Percentiles rank a stretch among this genome's conserved stretches.
Evolutionary conservation across 2,888 invertebrate genomes (phyloP).

Genomic region (Aelia acuminata): DNA sequence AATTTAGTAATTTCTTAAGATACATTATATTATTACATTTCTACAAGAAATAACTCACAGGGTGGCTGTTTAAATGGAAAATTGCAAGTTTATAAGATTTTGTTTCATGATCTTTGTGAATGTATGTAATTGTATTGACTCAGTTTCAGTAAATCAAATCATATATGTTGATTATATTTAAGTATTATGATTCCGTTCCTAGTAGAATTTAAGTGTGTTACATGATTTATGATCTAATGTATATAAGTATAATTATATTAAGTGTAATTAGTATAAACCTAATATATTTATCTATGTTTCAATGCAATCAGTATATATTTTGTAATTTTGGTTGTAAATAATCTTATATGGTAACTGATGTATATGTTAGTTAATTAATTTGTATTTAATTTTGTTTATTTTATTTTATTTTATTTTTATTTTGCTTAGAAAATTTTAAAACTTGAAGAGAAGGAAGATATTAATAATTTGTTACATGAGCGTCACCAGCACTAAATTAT

Average conservation of each 20-base stretch:
- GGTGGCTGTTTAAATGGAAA: not conserved
- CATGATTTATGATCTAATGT: not conserved
- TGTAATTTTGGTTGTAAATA: too few species aligned
- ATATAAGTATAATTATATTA: too few species aligned
- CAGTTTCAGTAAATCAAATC: not conserved
- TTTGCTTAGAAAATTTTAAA: not conserved
- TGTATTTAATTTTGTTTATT: conserved; percentile 14
- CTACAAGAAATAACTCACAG: not conserved
- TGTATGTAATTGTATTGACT: not conserved
- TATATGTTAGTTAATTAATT: too few species aligned
- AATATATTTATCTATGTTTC: not conserved
- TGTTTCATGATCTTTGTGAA: not conserved
- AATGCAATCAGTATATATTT: not conserved
- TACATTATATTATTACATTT: not conserved
- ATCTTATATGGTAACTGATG: too few species aligned
- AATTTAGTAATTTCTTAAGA: conserved; percentile 4
- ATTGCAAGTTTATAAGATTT: not conserved
- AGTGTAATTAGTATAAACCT: not conserved
- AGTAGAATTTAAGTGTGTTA: not conserved
- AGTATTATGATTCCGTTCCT: conserved; percentile 29
- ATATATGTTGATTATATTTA: not conserved
- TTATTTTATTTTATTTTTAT: not conserved
- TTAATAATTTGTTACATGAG: too few species aligned
- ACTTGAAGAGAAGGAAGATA: not conserved
- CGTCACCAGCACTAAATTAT: too few species aligned